Evolutionary conservation across 2,797 vertebrate species (phyloP).

Genomic region (Semaprochilodus insignis): DNA sequence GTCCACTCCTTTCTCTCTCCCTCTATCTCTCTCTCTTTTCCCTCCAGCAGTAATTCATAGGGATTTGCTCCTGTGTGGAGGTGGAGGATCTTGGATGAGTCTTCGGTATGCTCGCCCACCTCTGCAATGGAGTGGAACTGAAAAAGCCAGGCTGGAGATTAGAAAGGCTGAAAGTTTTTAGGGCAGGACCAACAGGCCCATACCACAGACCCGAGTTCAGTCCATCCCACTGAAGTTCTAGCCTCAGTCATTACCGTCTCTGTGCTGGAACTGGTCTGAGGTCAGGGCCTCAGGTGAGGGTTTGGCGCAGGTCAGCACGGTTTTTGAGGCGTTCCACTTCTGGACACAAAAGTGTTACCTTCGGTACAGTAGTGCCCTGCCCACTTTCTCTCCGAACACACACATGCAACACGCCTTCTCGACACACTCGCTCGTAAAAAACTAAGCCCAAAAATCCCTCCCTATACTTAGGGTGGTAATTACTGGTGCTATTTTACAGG

Average conservation of each 20-base stretch:
- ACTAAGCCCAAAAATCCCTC: conserved; percentile 62
- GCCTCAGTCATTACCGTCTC: conserved; percentile 15
- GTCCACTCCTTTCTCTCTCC: not conserved
- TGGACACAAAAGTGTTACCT: conserved; percentile 57
- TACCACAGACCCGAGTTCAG: conserved; percentile 49
- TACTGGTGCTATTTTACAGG: conserved; percentile 73
- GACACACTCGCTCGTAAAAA: conserved; percentile 72
- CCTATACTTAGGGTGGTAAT: conserved; percentile 80
- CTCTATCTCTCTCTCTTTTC: conserved; percentile 5
- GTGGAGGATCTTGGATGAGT: conserved; percentile 49
- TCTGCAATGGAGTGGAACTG: conserved; percentile 53
- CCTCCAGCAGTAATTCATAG: conserved; percentile 51
- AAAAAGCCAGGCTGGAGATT: conserved; percentile 53
- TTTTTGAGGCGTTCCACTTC: conserved; percentile 51
- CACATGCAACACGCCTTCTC: conserved; percentile 67
- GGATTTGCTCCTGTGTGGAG: conserved; percentile 49
- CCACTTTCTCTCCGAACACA: conserved; percentile 54
- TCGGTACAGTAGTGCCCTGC: conserved; percentile 36
- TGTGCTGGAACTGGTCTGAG: conserved; percentile 39
- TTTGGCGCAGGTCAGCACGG: conserved; percentile 44
- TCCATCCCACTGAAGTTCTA: not conserved
- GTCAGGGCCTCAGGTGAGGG: conserved; percentile 43
- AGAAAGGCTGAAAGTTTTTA: conserved; percentile 37
- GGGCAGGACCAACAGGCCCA: conserved; percentile 35
- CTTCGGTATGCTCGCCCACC: conserved; percentile 38